These are phyloP conservation scores for Pseudocheirus occidentalis DNA, from an alignment of 2,797 vertebrate species.

Conservation along the genomic window DNA sequence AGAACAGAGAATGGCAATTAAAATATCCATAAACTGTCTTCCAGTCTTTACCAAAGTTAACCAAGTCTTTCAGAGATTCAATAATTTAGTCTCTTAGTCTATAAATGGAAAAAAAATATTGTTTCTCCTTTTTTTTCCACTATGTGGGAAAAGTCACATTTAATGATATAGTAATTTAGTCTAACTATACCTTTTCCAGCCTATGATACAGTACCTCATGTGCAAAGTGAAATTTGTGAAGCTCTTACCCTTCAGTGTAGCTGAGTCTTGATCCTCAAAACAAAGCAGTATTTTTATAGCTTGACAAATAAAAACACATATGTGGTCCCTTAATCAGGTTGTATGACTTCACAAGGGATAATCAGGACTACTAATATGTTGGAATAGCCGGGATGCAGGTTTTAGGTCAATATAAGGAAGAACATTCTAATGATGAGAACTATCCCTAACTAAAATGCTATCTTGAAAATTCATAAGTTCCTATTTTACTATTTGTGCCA, in stretches of 20 bases:
- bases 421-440: not conserved
- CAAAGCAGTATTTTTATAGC: constrained; percentile 12
- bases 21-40: constrained; percentile 55
- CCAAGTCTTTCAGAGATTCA: constrained; percentile 62
- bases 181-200: constrained; percentile 30
- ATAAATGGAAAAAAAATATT: constrained; percentile 52
- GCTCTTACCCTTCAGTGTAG: not conserved
- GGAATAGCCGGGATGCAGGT: not conserved
- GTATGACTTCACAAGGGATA: constrained; percentile 6
- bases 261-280: constrained; percentile 5
- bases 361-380: not conserved
- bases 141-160: constrained; percentile 34
- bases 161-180: constrained; percentile 42
- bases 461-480: not conserved
- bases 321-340: not conserved
- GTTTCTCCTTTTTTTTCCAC: constrained; percentile 57
- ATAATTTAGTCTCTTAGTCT: constrained; percentile 60
- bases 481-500: not conserved
- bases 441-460: not conserved
- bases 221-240: constrained; percentile 22
- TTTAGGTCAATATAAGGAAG: not conserved
- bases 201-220: constrained; percentile 35
- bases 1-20: constrained; percentile 59
- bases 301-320: not conserved
- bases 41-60: constrained; percentile 73